phyloP scores from a whole-genome alignment of 2,888 invertebrate genomes.

The Alentia gelatinosa region DNA sequence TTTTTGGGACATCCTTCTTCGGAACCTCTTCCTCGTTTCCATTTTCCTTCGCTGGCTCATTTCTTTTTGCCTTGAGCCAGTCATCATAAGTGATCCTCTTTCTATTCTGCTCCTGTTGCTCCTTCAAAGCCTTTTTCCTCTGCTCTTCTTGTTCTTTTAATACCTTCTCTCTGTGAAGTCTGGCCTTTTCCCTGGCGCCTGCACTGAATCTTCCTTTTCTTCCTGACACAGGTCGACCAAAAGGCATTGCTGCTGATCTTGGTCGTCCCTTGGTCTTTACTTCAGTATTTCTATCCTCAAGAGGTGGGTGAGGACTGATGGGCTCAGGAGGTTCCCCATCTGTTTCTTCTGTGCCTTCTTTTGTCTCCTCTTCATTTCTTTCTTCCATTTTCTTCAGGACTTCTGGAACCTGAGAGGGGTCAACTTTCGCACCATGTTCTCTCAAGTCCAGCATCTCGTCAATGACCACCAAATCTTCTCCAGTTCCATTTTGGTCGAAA shows the following conservation, averaged over 20 bases:
- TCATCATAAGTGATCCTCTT: constrained; percentile 23
- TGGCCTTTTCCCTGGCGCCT: constrained; percentile 17
- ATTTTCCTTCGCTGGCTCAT: background rate
- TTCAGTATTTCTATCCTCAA: too few relatives aligned
- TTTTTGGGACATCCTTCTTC: too few relatives aligned
- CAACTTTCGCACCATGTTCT: constrained; percentile 12
- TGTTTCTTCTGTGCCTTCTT: background rate
- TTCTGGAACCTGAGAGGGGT: constrained; percentile 6
- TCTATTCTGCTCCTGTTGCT: background rate
- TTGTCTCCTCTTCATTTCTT: background rate
- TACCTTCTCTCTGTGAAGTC: constrained; percentile 1
- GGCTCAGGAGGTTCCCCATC: too few relatives aligned
- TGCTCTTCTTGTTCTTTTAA: constrained; percentile 9
- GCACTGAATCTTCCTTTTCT: background rate
- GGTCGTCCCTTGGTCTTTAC: background rate
- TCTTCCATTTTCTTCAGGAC: background rate
- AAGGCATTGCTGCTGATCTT: background rate
- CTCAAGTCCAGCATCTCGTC: constrained; percentile 33
- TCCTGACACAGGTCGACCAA: background rate
- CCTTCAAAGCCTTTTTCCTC: background rate
- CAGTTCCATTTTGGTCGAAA: background rate
- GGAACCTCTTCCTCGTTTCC: background rate
- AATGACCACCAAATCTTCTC: background rate
- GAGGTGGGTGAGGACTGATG: too few relatives aligned
- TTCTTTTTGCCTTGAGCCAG: background rate